A percentile compares a stretch with the other conserved stretches of the same genome.
These are phyloP conservation scores for Galerucella nymphaeae DNA, from an alignment of 2,888 invertebrate species.

Conservation along the genomic window DNA sequence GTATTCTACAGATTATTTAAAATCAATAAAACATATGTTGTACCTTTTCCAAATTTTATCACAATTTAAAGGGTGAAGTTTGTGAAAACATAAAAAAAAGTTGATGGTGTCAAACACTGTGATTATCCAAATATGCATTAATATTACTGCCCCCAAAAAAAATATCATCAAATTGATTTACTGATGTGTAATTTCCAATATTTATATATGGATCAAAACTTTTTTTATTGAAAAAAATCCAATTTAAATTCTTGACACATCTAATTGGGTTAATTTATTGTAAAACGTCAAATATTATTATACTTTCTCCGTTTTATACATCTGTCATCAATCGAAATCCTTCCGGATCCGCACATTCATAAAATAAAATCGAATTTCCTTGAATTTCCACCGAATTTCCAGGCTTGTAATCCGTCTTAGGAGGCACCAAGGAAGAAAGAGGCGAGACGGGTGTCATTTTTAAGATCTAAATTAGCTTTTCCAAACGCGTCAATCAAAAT, in stretches of 20 bases:
- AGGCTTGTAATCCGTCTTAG: conserved; percentile 42
- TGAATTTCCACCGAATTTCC: conserved; percentile 30
- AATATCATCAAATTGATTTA: too few relatives aligned
- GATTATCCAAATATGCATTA: too few relatives aligned
- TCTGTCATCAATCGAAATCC: conserved; percentile 19
- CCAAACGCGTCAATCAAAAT: conserved; percentile 63
- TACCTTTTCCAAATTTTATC: neutral
- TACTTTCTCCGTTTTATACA: neutral
- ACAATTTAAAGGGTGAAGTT: too few relatives aligned
- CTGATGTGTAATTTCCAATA: too few relatives aligned
- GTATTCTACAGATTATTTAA: neutral
- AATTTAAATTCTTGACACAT: neutral
- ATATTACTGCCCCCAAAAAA: too few relatives aligned
- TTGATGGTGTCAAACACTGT: too few relatives aligned
- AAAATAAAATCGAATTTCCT: conserved; percentile 24
- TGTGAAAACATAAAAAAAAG: too few relatives aligned
- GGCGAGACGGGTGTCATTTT: conserved; percentile 46
- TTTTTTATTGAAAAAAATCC: neutral
- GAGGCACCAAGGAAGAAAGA: conserved; percentile 22
- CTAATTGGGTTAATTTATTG: conserved; percentile 1
- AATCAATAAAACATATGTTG: neutral
- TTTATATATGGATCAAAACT: too few relatives aligned
- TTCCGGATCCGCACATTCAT: conserved; percentile 13
- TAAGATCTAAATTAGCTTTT: conserved; percentile 55
- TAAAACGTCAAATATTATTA: conserved; percentile 3